These are phyloP conservation scores for Eptesicus fuscus DNA, from an alignment of 2,113 vertebrate species.

Conservation along the genomic window DNA sequence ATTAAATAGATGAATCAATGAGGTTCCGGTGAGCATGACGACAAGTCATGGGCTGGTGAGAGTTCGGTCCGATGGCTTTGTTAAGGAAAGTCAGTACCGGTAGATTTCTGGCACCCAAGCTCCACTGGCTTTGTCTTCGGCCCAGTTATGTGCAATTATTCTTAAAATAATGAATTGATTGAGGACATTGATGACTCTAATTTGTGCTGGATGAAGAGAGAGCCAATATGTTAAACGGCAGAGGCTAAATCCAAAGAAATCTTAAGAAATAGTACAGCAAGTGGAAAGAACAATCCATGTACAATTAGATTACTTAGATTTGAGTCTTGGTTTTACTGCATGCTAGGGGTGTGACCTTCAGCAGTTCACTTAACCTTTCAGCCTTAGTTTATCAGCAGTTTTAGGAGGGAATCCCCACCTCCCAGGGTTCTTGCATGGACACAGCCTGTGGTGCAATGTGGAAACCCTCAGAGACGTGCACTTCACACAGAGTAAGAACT, in stretches of 20 bases:
- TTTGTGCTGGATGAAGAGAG: neutral
- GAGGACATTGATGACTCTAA: neutral
- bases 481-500: neutral
- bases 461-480: neutral
- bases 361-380: neutral
- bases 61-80: neutral
- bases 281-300: neutral
- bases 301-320: neutral
- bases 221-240: neutral
- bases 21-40: neutral
- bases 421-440: neutral
- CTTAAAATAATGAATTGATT: neutral
- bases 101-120: neutral
- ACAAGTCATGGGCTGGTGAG: neutral
- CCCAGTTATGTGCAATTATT: neutral
- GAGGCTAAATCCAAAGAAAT: neutral
- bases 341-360: neutral
- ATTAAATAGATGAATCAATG: neutral
- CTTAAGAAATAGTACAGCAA: neutral
- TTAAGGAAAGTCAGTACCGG: neutral
- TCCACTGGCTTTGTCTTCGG: neutral
- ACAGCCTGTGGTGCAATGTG: neutral
- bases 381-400: neutral
- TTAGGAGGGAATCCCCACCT: neutral
- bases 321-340: neutral